Conservation (phyloP, 2,113 vertebrate species). For the Rhinopithecus roxellana region DNA sequence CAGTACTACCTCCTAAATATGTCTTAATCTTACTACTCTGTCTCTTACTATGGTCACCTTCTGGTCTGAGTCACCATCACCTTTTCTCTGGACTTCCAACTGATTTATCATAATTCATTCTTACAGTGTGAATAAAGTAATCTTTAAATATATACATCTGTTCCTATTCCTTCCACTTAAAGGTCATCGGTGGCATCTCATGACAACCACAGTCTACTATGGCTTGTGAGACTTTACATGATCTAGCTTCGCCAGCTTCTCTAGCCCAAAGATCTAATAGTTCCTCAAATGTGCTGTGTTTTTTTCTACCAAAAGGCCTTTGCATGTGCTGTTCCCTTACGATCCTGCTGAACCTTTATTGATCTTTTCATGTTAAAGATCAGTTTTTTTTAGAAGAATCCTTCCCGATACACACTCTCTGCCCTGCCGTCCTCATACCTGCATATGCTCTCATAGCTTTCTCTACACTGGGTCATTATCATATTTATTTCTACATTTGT, state of each 20-base stretch:
- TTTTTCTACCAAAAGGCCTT: not conserved
- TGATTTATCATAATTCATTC: not conserved
- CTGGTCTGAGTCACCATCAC: not conserved
- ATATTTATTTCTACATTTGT: not conserved
- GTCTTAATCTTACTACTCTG: not conserved
- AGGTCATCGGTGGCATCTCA: not conserved
- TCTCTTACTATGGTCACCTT: not conserved
- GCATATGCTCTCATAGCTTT: not conserved
- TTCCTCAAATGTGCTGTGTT: not conserved
- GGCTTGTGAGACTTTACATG: not conserved
- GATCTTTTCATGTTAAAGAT: conserved; percentile 25
- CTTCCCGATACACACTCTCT: not conserved
- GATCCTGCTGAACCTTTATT: not conserved
- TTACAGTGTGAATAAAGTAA: not conserved
- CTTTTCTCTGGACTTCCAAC: not conserved
- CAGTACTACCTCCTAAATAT: not conserved
- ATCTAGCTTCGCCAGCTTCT: not conserved
- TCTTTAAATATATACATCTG: not conserved
- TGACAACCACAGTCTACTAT: not conserved
- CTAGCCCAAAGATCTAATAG: not conserved
- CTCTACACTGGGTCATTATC: not conserved
- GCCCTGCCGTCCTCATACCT: not conserved
- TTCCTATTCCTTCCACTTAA: not conserved
- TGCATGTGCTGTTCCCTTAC: not conserved
- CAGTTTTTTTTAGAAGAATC: not conserved